Evolutionary conservation across 2,113 vertebrate species (phyloP), one percentile per base, ranked within the genome.

Genomic region (Clinocottus analis): DNA sequence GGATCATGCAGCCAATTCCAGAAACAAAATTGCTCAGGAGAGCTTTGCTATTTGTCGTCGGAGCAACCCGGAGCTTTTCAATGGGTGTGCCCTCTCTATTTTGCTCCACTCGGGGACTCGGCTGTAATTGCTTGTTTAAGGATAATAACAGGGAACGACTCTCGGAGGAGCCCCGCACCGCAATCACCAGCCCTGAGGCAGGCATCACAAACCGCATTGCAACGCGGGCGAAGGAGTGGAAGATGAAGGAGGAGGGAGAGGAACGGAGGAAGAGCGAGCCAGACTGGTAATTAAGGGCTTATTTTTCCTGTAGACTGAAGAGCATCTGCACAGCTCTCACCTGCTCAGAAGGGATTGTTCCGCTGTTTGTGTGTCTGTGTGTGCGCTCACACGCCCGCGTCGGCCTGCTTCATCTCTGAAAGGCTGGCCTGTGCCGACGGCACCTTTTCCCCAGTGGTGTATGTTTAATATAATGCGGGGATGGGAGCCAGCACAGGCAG

Each of bases 121-220:
- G 83, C 87, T 89, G 84, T 88, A 90, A 93, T 90, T 90, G 91
- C 91, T 93, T 93, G 91, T 94, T 93, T 93, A 92, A 93, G 89
- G 89, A 93, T 93, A 94, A 94, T 94, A 90, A 93, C 89, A 91
- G 90, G 91, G 92, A 73, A 87, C 88, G 81, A 80, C 73, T 93
- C 85, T 91, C 84, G 9, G 78, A 90, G 85, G 88, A 90, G 84
- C 80, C 75, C 75, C 62, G 69, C 77, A 43, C 91, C 70, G 45
- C 86, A 89, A 89, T 90, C 89, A 83, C 79, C 87, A 91, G 90
- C 90, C 86, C 83, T 51, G 76, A 89, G 91, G 88, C 89, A 12
- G 81, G 63, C 84, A 29, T 90, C 82, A 14, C 84, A 87, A 17
- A 90, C 89, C 85, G 79, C 91, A 91, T 84, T 71, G 90, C 86